phyloP scores from a whole-genome alignment of 2,797 vertebrate genomes.

The Hypotaenidia okinawae region DNA sequence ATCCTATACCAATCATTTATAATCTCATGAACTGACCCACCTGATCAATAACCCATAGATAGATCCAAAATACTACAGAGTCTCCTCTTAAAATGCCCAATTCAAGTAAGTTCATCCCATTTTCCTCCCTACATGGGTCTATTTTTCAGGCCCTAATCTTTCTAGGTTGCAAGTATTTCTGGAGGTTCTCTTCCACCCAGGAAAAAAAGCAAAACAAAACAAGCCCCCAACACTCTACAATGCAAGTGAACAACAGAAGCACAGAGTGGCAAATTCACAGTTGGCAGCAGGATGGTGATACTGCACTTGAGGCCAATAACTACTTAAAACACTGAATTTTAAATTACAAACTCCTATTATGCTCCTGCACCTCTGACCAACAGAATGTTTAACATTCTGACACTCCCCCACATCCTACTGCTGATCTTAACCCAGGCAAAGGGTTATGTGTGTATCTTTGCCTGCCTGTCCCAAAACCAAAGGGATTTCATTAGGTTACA shows the following conservation, averaged over 20 bases:
- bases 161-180: not conserved
- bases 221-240: not conserved
- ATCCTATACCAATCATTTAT: not conserved
- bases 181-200: not conserved
- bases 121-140: not conserved
- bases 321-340: not conserved
- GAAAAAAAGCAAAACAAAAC: no score
- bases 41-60: not conserved
- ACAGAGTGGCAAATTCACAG: not conserved
- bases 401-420: not conserved
- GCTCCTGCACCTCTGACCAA: not conserved
- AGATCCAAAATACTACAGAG: not conserved
- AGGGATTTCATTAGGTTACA: not conserved
- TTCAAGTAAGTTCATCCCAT: not conserved
- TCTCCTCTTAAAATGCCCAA: not conserved
- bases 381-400: not conserved
- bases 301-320: not conserved
- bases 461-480: not conserved
- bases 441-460: not conserved
- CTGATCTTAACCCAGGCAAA: not conserved
- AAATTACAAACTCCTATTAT: not conserved
- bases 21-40: not conserved
- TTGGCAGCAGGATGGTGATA: not conserved
- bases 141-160: not conserved
- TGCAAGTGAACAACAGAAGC: rapidly evolving